These are phyloP conservation scores for Tapirus terrestris DNA, from an alignment of 2,113 vertebrate genomes.

Conservation along the genomic window DNA sequence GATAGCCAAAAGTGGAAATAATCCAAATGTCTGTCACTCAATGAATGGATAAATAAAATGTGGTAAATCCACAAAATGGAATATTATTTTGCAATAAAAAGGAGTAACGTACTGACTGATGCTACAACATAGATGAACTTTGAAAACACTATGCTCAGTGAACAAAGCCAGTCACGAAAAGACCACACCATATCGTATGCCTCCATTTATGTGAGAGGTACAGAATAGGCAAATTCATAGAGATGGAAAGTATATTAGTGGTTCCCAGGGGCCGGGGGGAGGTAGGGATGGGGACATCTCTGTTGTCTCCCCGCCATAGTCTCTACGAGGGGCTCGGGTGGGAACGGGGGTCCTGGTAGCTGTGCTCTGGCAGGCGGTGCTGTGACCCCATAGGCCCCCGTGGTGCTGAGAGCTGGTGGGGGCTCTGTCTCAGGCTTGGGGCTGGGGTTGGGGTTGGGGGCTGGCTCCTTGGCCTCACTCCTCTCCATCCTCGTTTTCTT, in stretches of 20 bases:
- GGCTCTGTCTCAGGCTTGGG: background rate
- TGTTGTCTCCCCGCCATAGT: too few relatives aligned
- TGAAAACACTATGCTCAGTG: background rate
- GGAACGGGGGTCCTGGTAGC: background rate
- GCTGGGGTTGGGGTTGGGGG: background rate
- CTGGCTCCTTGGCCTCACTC: background rate
- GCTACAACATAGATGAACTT: background rate
- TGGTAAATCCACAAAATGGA: background rate
- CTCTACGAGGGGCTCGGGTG: background rate
- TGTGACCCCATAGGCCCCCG: background rate
- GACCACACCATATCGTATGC: background rate
- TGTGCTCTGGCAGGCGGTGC: accelerated
- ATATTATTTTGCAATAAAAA: background rate
- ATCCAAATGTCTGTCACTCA: background rate
- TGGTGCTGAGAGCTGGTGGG: too few relatives aligned
- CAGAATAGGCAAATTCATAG: background rate
- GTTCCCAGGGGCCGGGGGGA: background rate
- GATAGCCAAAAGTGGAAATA: background rate
- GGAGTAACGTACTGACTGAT: background rate
- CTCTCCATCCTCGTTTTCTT: background rate
- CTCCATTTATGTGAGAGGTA: background rate
- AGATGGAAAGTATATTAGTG: background rate
- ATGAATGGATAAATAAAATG: background rate
- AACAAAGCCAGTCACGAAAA: background rate
- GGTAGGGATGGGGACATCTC: background rate